phyloP scores from a whole-genome alignment of 2,888 invertebrate species.

The Magallana nippona region DNA sequence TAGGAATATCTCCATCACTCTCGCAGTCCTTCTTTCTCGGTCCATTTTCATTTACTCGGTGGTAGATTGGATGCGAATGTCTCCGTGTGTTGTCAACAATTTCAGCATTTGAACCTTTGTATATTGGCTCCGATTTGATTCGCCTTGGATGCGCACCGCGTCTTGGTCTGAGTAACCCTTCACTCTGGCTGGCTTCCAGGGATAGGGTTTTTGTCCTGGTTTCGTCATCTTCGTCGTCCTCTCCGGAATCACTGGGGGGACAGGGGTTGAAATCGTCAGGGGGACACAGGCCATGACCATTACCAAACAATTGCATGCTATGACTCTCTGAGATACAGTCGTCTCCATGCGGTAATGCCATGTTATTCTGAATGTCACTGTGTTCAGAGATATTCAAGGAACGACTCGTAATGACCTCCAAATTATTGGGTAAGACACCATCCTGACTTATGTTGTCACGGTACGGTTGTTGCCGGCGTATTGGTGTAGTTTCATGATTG shows the following conservation, averaged over 20 bases:
- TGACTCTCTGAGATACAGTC: not conserved
- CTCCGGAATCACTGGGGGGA: conserved; percentile 10
- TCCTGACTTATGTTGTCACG: not conserved
- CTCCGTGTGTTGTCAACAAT: not conserved
- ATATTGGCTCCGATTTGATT: not conserved
- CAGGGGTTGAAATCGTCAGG: not conserved
- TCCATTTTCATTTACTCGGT: too few species aligned
- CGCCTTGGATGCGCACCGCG: not conserved
- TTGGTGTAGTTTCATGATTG: not conserved
- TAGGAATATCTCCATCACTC: conserved; percentile 8
- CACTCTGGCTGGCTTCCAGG: not conserved
- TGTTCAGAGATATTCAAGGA: not conserved
- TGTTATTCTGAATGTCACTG: not conserved
- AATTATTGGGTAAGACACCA: not conserved
- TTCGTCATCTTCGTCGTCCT: not conserved
- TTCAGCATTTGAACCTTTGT: not conserved
- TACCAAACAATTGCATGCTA: not conserved
- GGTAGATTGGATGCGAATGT: not conserved
- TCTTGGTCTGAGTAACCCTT: not conserved
- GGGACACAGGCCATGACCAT: not conserved
- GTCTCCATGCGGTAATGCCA: not conserved
- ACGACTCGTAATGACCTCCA: not conserved
- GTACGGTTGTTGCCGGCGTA: not conserved
- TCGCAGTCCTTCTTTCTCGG: not conserved
- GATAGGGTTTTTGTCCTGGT: not conserved